Evolutionary conservation across 1,140 invertebrate genomes (phyloP), one percentile per base, ranked within the genome.

Genomic region (Conopomorpha cramerella): DNA sequence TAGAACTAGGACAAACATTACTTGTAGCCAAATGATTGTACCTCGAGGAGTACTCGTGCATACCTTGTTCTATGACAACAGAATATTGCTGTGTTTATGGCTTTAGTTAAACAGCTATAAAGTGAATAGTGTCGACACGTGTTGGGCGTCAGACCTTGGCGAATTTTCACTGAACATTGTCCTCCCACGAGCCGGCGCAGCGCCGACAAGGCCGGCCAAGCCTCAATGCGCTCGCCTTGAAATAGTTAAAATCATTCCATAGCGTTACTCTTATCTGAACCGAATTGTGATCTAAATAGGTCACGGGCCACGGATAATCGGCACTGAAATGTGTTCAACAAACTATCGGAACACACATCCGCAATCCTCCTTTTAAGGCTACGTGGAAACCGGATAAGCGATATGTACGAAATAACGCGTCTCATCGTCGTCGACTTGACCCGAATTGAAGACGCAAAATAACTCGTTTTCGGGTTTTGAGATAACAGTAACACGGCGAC

Each of bases 171-270:
- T 23, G 42, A 43, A 39, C 38, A 46, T 38, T 50, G 51, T 61
- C 60, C 63, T 57, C 58, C 56, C 49, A 61, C 49, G 39, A 52
- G 34, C 47, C 39, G 45, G 45, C n/a, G n/a, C 44, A 46, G 53
- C 57, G 57, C 59, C 59, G 58, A 51, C 66, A 68, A 74, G 64
- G 68, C 54, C 64, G 49, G 44, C 63, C 70, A 66, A 65, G 62
- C 70, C 70, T 65, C 61, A 64, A 56, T 67, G 55, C 45, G 50
- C 49, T 71, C 48, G 56, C 65, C 66, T 71, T 74, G 70, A 52
- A 74, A 74, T 67, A 70, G 64, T 71, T 74, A 66, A n/a, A 54
- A 65, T 63, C 64, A 70, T 67, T 67, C n/a, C n/a, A n/a, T n/a
- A n/a, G n/a, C n/a, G n/a, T n/a, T 47, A 49, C 46, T 58, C 46